Conservation (phyloP, 2,888 invertebrate species). For the Muscina levida region DNA sequence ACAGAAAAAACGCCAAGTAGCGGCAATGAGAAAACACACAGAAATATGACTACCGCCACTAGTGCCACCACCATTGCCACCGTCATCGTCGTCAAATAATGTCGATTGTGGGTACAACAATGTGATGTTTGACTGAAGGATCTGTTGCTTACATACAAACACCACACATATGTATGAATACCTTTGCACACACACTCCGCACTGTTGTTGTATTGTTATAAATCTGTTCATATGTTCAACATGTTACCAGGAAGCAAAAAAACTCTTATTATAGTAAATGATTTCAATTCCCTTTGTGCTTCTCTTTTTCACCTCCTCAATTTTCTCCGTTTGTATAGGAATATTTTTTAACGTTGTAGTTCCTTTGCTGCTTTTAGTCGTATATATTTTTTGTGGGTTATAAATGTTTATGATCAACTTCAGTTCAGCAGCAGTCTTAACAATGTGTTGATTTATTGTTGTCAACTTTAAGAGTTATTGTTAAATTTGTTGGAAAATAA, state of each 20-base stretch:
- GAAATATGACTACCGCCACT: conserved; percentile 25
- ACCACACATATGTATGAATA: not conserved
- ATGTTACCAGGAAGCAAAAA: conserved; percentile 9
- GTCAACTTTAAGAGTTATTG: conserved; percentile 67
- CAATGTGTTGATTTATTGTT: conserved; percentile 70
- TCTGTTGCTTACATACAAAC: not conserved
- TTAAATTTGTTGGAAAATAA: conserved; percentile 71
- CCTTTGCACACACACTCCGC: not conserved
- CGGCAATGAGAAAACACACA: conserved; percentile 33
- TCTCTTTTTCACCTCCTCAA: not conserved
- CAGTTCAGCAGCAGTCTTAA: conserved; percentile 44
- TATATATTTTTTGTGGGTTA: conserved; percentile 4
- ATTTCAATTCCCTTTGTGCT: not conserved
- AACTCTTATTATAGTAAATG: conserved; percentile 17
- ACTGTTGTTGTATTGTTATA: not conserved
- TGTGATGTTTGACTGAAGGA: conserved; percentile 32
- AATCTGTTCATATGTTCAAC: not conserved
- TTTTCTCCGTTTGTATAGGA: not conserved
- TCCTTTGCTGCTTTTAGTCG: not conserved
- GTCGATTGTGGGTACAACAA: conserved; percentile 40
- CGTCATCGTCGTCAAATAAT: conserved; percentile 7
- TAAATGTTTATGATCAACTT: conserved; percentile 35
- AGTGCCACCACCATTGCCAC: conserved; percentile 19
- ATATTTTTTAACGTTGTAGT: not conserved
- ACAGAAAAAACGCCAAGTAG: conserved; percentile 11